Base-by-base conservation (phyloP, 2,888 invertebrate species). In the Idaea straminata region DNA sequence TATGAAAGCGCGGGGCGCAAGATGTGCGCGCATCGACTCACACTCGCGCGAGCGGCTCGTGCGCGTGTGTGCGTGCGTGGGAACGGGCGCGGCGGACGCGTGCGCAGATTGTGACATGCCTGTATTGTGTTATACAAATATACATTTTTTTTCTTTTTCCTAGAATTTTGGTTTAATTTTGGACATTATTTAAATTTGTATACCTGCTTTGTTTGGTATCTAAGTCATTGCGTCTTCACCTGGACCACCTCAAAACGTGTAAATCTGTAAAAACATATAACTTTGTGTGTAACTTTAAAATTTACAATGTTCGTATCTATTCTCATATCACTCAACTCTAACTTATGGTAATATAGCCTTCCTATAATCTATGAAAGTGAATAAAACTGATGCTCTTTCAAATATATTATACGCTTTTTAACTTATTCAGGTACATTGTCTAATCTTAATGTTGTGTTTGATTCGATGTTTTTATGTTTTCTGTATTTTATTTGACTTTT, bases 31-130 rank as follows among this genome's bases (percentile, higher is more conserved):
- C 85, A 84, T 63, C 77, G 78, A 77, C 84, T 71, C 84, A 82
- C 81, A 82, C 68, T 64, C 66, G 64, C 64, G 61, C 13, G 47
- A 47, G 59, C 62, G 58, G 34, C 66, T 5, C 57, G 63, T 35
- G 67, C 64, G 78, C 69, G 70, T 83, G 86, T 85, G 89, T 75
- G 87, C 80, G 86, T 80, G 87, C 91, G 91, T 91, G 91, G 90
- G 91, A 90, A 90, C 89, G 88, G 81, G 80, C 82, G 83, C 82
- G 84, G 79, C 83, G 82, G 86, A 88, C 89, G 91, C 91, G 90
- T 90, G 89, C 84, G 88, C 86, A 77, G 83, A 83, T 87, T 88
- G 88, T 84, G 86, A 88, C 88, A 86, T 85, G 84, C 83, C 80
- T 82, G 80, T 84, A 87, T 86, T 86, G 86, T 88, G 84, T 62